phyloP scores from a whole-genome alignment of 1,140 invertebrate genomes.

The Scaptomyza graminum region DNA sequence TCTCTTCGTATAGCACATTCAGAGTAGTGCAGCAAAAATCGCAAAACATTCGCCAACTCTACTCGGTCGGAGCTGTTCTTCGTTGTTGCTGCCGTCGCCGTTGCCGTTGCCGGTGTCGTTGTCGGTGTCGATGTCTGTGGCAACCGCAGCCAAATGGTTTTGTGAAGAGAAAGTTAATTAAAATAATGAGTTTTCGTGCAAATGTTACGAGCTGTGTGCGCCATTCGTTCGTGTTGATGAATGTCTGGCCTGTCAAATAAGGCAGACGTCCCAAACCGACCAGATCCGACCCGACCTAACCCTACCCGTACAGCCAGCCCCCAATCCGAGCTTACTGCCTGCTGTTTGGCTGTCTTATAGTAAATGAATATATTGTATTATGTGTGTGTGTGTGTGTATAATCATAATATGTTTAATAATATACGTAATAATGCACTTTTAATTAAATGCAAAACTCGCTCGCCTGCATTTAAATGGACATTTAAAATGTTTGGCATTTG shows the following conservation, averaged over 20 bases:
- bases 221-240: constrained; percentile 56
- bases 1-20: not conserved
- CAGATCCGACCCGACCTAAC: not conserved
- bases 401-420: constrained; percentile 52
- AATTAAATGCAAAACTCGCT: constrained; percentile 67
- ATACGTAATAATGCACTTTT: constrained; percentile 77
- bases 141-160: constrained; percentile 58
- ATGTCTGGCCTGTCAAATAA: constrained; percentile 65
- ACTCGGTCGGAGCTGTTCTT: constrained; percentile 9
- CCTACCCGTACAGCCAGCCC: no score
- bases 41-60: constrained; percentile 20
- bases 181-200: constrained; percentile 82
- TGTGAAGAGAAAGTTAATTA: constrained; percentile 83
- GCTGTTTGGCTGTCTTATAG: constrained; percentile 1
- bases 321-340: constrained; percentile 7
- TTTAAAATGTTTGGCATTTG: constrained; percentile 51
- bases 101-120: constrained; percentile 19
- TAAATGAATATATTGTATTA: not conserved
- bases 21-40: constrained; percentile 32
- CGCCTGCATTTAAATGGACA: constrained; percentile 54
- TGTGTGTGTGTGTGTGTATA: not conserved
- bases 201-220: constrained; percentile 53
- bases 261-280: constrained; percentile 21
- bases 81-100: constrained; percentile 8
- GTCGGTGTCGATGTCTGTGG: constrained; percentile 56